Evolutionary conservation across 2,797 vertebrate species (phyloP).

Genomic region (Artibeus jamaicensis): DNA sequence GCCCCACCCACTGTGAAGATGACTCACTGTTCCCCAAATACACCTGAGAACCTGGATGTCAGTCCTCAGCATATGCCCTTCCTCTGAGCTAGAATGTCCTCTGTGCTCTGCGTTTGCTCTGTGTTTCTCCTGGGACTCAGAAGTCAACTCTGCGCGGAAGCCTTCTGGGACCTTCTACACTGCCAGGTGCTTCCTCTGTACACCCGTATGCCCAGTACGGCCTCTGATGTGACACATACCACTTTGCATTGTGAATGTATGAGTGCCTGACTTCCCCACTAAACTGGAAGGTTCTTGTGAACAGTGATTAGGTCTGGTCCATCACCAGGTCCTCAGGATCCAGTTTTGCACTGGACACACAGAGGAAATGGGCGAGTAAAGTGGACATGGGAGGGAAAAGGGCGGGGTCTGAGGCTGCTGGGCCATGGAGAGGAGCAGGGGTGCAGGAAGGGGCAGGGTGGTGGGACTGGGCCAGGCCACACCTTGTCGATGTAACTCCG

Average conservation of each 20-base stretch:
- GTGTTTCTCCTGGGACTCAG: background rate
- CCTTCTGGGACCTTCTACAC: background rate
- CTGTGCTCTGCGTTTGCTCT: background rate
- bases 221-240: background rate
- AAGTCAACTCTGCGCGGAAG: background rate
- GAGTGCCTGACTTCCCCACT: background rate
- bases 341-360: background rate
- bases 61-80: background rate
- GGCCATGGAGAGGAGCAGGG: background rate
- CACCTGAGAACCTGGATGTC: background rate
- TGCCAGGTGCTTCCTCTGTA: background rate
- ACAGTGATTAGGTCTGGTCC: background rate
- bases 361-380: background rate
- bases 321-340: background rate
- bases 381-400: background rate
- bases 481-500: conserved; percentile 89
- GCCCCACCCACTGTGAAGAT: background rate
- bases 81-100: background rate
- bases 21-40: background rate
- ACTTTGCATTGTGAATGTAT: background rate
- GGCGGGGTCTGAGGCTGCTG: background rate
- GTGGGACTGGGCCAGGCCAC: background rate
- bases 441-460: background rate
- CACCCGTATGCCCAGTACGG: background rate
- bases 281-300: background rate